Evolutionary conservation across 2,888 invertebrate species (phyloP), one percentile per base, ranked within the genome.

Genomic region (Gymnoscelis rufifasciata): DNA sequence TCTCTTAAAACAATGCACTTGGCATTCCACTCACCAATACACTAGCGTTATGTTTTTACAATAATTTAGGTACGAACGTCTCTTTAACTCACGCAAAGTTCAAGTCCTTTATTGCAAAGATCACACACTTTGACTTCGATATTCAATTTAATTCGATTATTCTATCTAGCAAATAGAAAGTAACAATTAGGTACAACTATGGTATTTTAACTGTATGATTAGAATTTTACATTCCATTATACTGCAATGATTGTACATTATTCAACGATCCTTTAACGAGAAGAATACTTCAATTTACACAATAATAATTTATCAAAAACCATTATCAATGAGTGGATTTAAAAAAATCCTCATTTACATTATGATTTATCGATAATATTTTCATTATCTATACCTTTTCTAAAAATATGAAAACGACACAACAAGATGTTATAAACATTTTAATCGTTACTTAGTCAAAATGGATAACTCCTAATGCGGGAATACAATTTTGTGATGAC

Each of bases 121-220:
- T 77, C 81, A 80, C 79, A 78, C 78, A 68, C 70, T 71, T 74
- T 70, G 69, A 74, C 77, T 76, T 75, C 61, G 56, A 71, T 83
- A 83, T 72, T 75, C 78, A 78, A 81, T 83, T 84, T 87, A 87
- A 86, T 87, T 87, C 83, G 77, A 83, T 86, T 86, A 86, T 83
- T 84, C 87, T 87, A 87, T 87, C 86, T 87, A 87, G 86, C 83
- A 83, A 84, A 83, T 84, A 87, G 83, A 87, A 86, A 82, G 78
- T 86, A 87, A 87, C 84, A 87, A 83, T 83, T 84, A 86, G 83
- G 84, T 84, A 84, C 78, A 78, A 74, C 78, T 79, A 78, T 79
- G 74, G 77, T 81, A 76, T 76, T 14, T 78, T 26, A 52, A 52
- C 50, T 60, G 68, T 78, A 66, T 71, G 66, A 72, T 64, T 70